A percentile compares a stretch with the other conserved stretches of the same genome.
Evolutionary conservation across 2,797 vertebrate species (phyloP).

Genomic region (Paguma larvata): DNA sequence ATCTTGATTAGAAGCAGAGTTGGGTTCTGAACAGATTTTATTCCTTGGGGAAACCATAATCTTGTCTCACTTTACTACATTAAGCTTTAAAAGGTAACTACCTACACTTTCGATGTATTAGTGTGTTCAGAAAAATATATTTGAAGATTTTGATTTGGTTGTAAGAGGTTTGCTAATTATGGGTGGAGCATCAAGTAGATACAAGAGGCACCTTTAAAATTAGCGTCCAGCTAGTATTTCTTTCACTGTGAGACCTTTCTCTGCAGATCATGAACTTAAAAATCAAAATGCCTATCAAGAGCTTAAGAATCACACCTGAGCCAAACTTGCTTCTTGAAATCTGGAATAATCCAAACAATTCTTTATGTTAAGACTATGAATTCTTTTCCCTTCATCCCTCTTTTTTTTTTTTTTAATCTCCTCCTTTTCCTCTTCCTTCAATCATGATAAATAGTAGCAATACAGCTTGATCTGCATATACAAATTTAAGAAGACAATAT

Average conservation of each 20-base stretch:
- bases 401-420: neutral
- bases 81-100: neutral
- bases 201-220: neutral
- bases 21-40: neutral
- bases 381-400: neutral
- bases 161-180: neutral
- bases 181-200: neutral
- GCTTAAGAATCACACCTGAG: neutral
- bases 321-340: neutral
- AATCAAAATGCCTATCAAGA: slow-evolving; percentile 6
- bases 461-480: neutral
- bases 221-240: neutral
- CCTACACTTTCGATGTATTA: neutral
- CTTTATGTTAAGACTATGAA: neutral
- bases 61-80: neutral
- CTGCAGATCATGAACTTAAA: slow-evolving; percentile 44
- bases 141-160: slow-evolving; percentile 20
- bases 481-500: neutral
- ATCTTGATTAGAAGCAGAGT: neutral
- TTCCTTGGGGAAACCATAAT: neutral
- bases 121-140: neutral
- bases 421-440: neutral
- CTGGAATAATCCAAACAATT: neutral
- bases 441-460: neutral
- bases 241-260: neutral